Conservation (phyloP, 2,113 vertebrate genomes). For the Pavo muticus region DNA sequence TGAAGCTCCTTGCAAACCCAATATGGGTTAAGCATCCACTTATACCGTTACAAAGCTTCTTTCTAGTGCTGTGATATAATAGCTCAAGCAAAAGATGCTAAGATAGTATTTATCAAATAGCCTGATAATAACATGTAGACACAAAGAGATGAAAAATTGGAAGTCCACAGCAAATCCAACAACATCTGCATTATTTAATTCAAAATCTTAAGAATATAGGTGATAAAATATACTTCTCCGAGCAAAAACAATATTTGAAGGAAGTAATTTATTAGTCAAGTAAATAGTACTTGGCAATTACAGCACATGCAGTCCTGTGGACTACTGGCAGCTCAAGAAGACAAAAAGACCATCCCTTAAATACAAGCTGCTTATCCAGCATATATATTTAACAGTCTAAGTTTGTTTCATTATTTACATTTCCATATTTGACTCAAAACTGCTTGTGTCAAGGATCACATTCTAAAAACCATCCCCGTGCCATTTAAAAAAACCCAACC, state of each 20-base stretch:
- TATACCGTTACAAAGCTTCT: neutral
- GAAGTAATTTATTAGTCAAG: neutral
- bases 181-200: neutral
- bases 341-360: neutral
- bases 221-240: neutral
- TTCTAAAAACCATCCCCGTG: neutral
- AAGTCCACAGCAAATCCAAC: neutral
- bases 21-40: neutral
- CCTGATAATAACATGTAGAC: neutral
- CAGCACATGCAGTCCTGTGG: accelerated
- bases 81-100: neutral
- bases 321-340: neutral
- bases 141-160: neutral
- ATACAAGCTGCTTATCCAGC: neutral
- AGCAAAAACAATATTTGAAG: neutral
- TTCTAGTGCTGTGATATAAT: neutral
- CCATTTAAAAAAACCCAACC: neutral
- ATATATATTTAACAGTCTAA: neutral
- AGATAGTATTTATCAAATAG: neutral
- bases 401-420: neutral
- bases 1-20: neutral
- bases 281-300: neutral
- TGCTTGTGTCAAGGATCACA: neutral
- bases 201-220: neutral
- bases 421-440: neutral